A percentile compares a stretch with the other conserved stretches of the same genome.
Conservation (phyloP, 2,113 vertebrate species). For the Arizona elegans region DNA sequence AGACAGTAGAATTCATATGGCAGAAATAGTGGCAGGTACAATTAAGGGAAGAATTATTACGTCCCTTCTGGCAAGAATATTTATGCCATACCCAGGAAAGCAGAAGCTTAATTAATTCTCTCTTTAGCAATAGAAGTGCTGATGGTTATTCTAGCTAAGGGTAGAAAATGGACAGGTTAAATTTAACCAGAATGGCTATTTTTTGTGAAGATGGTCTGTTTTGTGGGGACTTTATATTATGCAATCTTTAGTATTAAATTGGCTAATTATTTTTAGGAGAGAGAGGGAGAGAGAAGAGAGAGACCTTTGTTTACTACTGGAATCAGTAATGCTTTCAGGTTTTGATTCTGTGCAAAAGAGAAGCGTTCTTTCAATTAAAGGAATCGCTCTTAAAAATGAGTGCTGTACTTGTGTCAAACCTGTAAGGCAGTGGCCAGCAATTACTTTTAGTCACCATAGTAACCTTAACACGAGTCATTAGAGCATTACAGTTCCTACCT, state of each 20-base stretch:
- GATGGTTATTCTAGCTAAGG: not conserved
- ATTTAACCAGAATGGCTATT: not conserved
- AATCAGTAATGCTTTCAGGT: not conserved
- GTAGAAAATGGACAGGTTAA: not conserved
- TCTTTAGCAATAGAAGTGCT: not conserved
- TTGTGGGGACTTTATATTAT: not conserved
- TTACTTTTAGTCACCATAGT: not conserved
- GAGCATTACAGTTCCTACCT: not conserved
- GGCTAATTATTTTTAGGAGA: not conserved
- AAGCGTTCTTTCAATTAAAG: not conserved
- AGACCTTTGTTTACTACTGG: not conserved
- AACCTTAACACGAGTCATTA: not conserved
- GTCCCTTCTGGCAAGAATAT: not conserved
- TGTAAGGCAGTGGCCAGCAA: not conserved
- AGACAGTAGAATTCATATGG: not conserved
- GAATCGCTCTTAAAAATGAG: not conserved
- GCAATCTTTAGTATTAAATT: not conserved
- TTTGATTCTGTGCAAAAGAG: not conserved
- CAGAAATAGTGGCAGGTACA: not conserved
- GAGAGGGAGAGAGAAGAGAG: not conserved
- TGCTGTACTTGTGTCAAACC: not conserved
- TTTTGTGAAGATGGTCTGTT: not conserved
- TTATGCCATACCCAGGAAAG: not conserved
- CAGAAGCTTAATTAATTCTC: not conserved
- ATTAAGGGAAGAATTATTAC: not conserved